Evolutionary conservation across 2,888 invertebrate genomes (phyloP), one percentile per base, ranked within the genome.

Genomic region (Dynastes grantii): DNA sequence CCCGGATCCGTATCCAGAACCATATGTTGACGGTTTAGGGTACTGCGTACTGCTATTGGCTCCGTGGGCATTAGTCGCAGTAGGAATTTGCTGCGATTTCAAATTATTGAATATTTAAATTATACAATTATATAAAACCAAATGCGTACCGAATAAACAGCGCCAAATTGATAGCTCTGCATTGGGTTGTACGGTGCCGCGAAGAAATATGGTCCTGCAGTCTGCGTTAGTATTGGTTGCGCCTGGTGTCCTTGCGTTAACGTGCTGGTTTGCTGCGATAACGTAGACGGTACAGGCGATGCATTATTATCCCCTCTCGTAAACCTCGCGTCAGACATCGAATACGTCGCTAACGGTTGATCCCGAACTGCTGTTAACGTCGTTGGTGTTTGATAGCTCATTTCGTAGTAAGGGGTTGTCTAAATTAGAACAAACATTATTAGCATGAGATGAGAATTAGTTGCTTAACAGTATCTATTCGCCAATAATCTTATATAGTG

Each of bases 301-400:
- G 95, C 94, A 88, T 95, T 95, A 90, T 94, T 95, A 88, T 95
- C 95, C 83, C 94, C 92, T 86, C 94, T 91, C 81, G 93, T 90
- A 87, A 93, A 94, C 85, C 94, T 90, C 80, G 92, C 93, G 88
- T 94, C 94, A 85, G 92, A 92, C 90, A 94, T 92, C 84, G 93
- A 92, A 89, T 93, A 94, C 78, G 93, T 92, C 76, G 92, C 92
- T 82, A 93, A 89, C 82, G 92, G 92, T 81, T 91, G 92, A 85
- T 93, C 94, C 81, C 93, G 89, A 78, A 93, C 93, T 79, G 93
- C 92, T 70, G 93, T 92, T 85, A 94, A 89, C 85, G 93, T 93
- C 81, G 94, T 93, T 81, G 94, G 93, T 81, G 94, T 93, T 90
- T 92, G 92, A 90, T 94, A 94, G 89, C 93, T 92, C 89, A 94